Base-by-base conservation (phyloP, 2,888 invertebrate species). In the Dynastes tityus region DNA sequence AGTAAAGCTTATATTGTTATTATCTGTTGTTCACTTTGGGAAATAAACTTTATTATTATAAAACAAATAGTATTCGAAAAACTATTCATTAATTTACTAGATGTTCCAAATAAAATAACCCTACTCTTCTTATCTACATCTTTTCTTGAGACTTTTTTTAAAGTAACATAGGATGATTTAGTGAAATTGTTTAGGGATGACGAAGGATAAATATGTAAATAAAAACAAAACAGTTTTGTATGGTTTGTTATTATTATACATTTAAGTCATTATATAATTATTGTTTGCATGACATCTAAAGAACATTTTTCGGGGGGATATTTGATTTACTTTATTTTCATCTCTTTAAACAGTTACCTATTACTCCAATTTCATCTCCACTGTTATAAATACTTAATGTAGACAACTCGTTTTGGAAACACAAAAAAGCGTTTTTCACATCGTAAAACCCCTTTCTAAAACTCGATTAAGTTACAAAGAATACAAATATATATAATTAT, bases 191-290 rank as follows among this genome's bases (percentile, higher is more conserved):
- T 4, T 1, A 63, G 13, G 63, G 9, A 22, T 29, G 4, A 70
- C n/a, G 2, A 29, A 32, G 40, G 32, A 32, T 16, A 65, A 49
- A 45, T 40, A 16, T 22, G 22, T 22, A 55, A 68, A 68, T 70
- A 58, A 71, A 71, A 61, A 32, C 45, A 58, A 53, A 16, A 3
- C 29, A 37, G 58, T 61, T 78, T 76, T 68, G 80, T 80, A 82
- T 81, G 82, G 82, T 81, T 82, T 82, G 81, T 86, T 84, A 83
- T 85, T 84, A 86, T 85, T 88, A 88, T 88, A 88, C 88, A 88
- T 88, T 88, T 85, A 88, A 88, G 88, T 88, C 78, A 88, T 88
- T 88, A 88, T 87, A 88, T 88, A 87, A 88, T 88, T 88, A 87
- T 88, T 88, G 88, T 88, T 87, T 77, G 87, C 86, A 85, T 86